Evolutionary conservation across 2,797 vertebrate genomes (phyloP), one percentile per base, ranked within the genome.

Genomic region (Epinephelus coioides): DNA sequence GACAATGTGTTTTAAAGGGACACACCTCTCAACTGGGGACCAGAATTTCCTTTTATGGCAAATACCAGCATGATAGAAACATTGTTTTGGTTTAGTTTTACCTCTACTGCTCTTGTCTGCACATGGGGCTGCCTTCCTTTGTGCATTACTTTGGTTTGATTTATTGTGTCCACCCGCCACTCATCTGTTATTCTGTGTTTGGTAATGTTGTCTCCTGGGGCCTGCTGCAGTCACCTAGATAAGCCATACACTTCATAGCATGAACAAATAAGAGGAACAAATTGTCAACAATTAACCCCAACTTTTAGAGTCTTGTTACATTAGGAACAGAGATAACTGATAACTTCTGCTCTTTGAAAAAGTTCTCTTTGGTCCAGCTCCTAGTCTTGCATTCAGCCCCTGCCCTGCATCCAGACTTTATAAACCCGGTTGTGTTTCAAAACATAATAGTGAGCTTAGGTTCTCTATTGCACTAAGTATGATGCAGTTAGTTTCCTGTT

Each of bases 41-140:
- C 38, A 47, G 14, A 27, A 18, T 57, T 62, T 2, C 13, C 21
- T 56, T 69, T 76, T 71, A 34, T 65, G n/a, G 9, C 3, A 34
- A 4, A 51, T 12, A 51, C 10, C 1, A 23, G 21, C 27, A 40
- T 47, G 49, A 81, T n/a, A 76, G 60, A 81, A 54, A 15, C 25
- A 13, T 59, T 65, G 61, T 43, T 55, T 40, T 21, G 50, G 5
- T 69, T 68, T 43, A 49, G 49, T n/a, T 30, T 57, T 54, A 21
- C n/a, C 61, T 65, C 34, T 34, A 2, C 34, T 34, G 34, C 34
- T 34, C 34, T 34, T 7, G 34, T 34, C 34, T 34, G 34, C 34
- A 2, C 34, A 34, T 2, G 6, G 34, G 34, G 7, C 34, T 34
- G 34, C 34, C 34, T 34, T 34, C 34, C 34, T 34, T 34, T 34